Base-by-base conservation (phyloP, 2,888 invertebrate genomes). In the Philereme vetulata region DNA sequence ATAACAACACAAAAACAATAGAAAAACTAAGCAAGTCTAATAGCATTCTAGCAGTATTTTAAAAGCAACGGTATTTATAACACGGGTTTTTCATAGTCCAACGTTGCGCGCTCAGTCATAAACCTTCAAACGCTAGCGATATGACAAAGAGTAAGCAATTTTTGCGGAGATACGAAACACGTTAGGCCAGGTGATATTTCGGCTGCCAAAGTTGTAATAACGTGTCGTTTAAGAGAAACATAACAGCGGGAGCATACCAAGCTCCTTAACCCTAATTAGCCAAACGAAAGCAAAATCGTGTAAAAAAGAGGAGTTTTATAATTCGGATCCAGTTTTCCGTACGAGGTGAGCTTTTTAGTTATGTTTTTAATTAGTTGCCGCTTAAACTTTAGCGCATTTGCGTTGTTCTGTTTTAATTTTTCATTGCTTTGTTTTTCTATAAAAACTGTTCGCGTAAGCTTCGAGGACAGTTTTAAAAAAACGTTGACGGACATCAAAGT, bases 291-390 rank as follows among this genome's bases (percentile, higher is more conserved):
- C 74, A 82, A 87, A 85, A 89, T 77, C 78, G 72, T 71, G 81
- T 78, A 78, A 84, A 86, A 86, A 83, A 72, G 78, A 81, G 68
- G 78, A 84, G 78, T 82, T 85, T 80, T 79, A 83, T 70, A 76
- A 87, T 86, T 86, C 81, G 82, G 80, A 83, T 82, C 82, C 84
- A 82, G 81, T 79, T 80, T 62, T 75, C 78, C 81, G 79, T 71
- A 72, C 77, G 81, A 82, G 75, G 80, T 74, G 75, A 71, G 75
- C 74, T 80, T 80, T 78, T 77, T 75, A 62, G 79, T 84, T 86
- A 87, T 86, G 82, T 85, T 85, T 86, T 88, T 85, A 88, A 88
- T 89, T 88, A 88, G 84, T 87, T 85, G 81, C 81, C 85, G 82
- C 81, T 87, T 85, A 84, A 85, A 87, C 81, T 85, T 87, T 80